These are phyloP conservation scores for Anguilla pacifica DNA, from an alignment of 2,797 vertebrate species.

Conservation along the genomic window DNA sequence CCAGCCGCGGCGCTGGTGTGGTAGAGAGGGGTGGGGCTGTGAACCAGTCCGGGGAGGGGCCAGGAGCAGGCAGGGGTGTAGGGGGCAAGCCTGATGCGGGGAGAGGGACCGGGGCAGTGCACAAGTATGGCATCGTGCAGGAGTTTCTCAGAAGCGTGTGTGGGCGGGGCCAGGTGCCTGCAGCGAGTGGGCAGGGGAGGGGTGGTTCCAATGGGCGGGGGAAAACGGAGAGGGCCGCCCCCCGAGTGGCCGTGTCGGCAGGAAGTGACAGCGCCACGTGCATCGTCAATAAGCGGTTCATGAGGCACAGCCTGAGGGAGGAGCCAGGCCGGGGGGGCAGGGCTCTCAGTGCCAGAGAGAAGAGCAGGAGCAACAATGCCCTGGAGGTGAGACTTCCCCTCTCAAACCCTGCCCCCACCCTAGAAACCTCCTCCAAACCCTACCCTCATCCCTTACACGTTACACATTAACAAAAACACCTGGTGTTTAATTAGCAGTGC, in stretches of 20 bases:
- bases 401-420: not conserved
- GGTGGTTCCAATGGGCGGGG: constrained; percentile 57
- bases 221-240: constrained; percentile 66
- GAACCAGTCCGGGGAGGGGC: not conserved
- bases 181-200: constrained; percentile 39
- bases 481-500: not conserved
- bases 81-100: not conserved
- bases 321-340: constrained; percentile 70
- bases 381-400: constrained; percentile 76
- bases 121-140: constrained; percentile 88
- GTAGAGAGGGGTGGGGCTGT: not conserved
- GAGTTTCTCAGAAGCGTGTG: constrained; percentile 95
- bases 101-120: constrained; percentile 7
- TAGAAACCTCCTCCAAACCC: not conserved
- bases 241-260: constrained; percentile 61
- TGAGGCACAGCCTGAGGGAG: constrained; percentile 78
- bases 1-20: constrained; percentile 71
- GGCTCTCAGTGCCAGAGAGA: constrained; percentile 68
- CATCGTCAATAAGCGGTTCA: constrained; percentile 86
- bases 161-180: constrained; percentile 79
- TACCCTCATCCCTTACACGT: not conserved
- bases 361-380: constrained; percentile 61
- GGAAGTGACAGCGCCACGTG: constrained; percentile 82
- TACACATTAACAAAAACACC: not conserved
- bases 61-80: constrained; percentile 50